phyloP scores from a whole-genome alignment of 1,140 invertebrate genomes.

The Diuraphis noxia region DNA sequence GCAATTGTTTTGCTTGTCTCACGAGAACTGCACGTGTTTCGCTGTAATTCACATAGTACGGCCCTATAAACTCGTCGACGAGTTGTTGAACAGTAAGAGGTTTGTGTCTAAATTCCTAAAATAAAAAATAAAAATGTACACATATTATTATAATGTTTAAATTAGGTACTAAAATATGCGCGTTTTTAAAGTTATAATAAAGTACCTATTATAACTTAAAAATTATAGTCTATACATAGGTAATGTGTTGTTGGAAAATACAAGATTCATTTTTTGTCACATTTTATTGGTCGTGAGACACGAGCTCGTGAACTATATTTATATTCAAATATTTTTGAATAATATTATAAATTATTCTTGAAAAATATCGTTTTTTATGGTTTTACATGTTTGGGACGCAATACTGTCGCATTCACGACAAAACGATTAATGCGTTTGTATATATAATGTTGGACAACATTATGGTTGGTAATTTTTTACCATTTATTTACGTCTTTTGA shows the following conservation, averaged over 20 bases:
- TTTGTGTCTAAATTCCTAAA: not conserved
- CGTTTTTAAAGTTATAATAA: not conserved
- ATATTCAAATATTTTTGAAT: not conserved
- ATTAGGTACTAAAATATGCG: not conserved
- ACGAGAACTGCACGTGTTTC: constrained; percentile 44
- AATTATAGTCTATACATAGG: too few relatives aligned
- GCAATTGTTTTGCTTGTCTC: constrained; percentile 21
- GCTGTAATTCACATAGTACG: constrained; percentile 21
- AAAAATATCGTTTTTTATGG: not conserved
- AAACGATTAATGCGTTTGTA: not conserved
- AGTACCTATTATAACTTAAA: not conserved
- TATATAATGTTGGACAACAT: not conserved
- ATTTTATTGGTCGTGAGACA: not conserved
- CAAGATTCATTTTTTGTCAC: not conserved
- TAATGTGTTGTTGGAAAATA: not conserved
- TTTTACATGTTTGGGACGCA: not conserved
- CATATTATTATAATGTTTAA: not conserved
- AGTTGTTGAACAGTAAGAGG: constrained; percentile 11
- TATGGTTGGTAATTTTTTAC: not conserved
- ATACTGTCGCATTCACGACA: not conserved
- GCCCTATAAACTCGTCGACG: constrained; percentile 30
- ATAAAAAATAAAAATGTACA: not conserved
- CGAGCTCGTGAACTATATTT: not conserved
- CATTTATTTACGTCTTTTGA: constrained; percentile 37
- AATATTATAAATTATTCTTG: not conserved